Evolutionary conservation across 2,888 invertebrate species (phyloP).

Genomic region (Poecilobothrus nobilitatus): DNA sequence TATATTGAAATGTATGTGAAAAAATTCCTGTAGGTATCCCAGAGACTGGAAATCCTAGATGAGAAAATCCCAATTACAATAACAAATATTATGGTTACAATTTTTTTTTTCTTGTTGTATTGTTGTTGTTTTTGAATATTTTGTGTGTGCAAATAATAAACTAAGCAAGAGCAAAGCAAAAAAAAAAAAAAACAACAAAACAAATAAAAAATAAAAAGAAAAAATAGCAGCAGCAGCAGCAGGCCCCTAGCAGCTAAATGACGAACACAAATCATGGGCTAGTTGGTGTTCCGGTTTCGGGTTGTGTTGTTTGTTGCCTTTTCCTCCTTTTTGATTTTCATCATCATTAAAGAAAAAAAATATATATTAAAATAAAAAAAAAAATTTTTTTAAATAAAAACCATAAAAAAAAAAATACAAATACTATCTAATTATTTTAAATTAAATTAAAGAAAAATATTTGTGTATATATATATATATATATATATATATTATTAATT

Average conservation of each 20-base stretch:
- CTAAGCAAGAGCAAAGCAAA: not conserved
- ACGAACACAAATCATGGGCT: constrained; percentile 20
- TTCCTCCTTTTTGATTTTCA: constrained; percentile 36
- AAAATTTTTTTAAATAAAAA: not conserved
- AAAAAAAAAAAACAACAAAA: not conserved
- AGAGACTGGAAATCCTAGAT: constrained; percentile 12
- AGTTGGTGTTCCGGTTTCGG: constrained; percentile 48
- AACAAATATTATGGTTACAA: not conserved
- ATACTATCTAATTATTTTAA: not conserved
- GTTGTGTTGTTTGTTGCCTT: constrained; percentile 47
- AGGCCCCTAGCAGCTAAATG: constrained; percentile 13
- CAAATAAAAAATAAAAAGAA: not conserved
- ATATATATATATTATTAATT: constrained; percentile 18
- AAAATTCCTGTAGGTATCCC: constrained; percentile 9
- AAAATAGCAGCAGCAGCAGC: constrained; percentile 1
- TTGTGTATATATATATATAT: constrained; percentile 22
- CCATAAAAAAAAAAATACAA: constrained; percentile 13
- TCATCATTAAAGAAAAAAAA: constrained; percentile 24
- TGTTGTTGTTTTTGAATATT: not conserved
- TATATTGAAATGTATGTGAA: no score
- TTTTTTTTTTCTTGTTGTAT: not conserved
- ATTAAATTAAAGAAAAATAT: constrained; percentile 17
- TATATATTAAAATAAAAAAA: constrained; percentile 3
- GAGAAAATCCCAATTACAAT: not conserved
- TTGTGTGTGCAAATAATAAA: not conserved